Evolutionary conservation across 2,113 vertebrate species (phyloP), one percentile per base, ranked within the genome.

Genomic region (Passer montanus): DNA sequence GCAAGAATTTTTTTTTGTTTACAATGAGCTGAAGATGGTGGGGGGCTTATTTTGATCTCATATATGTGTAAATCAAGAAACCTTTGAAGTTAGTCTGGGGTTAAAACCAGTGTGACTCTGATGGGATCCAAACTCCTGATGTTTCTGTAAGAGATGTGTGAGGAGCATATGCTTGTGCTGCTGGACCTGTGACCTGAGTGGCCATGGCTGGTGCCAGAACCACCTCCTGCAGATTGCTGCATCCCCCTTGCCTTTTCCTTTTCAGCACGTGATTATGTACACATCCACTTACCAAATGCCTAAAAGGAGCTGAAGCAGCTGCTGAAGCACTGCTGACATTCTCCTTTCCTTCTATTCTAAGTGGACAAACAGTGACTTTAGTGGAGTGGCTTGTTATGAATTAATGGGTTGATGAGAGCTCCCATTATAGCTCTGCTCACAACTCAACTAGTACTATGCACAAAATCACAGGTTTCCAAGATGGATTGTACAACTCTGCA

Each of bases 401-500:
- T 87, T 92, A 50, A 41, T 11, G 47, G 39, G 55, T 3, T 14
- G n/a, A 37, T 72, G 46, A 74, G 55, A 67, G 27, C 43, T 84
- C 35, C 75, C 19, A 21, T 93, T 87, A 63, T 13, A 94, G 55
- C 72, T 49, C 27, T 31, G 39, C 50, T 91, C 20, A 47, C 49
- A 74, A 43, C 62, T 55, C 2, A 3, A 11, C 13, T 37, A 43
- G 56, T 23, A 85, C 88, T 80, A 37, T 69, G 78, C 46, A 41
- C 37, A 78, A 89, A 94, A 94, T 84, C 66, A 60, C n/a, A 76
- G 69, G 50, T 84, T 93, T 79, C 24, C 30, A 46, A 82, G 47
- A 23, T 3, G 11, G 15, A 39, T 23, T 1, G 2, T 50, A 19
- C 43, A 0, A 3, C 53, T 90, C 68, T 3, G 3, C 6, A 10